These are phyloP conservation scores for Acanthaster planci DNA, from an alignment of 35 echinoderm and acorn worm genomes.

Conservation along the genomic window DNA sequence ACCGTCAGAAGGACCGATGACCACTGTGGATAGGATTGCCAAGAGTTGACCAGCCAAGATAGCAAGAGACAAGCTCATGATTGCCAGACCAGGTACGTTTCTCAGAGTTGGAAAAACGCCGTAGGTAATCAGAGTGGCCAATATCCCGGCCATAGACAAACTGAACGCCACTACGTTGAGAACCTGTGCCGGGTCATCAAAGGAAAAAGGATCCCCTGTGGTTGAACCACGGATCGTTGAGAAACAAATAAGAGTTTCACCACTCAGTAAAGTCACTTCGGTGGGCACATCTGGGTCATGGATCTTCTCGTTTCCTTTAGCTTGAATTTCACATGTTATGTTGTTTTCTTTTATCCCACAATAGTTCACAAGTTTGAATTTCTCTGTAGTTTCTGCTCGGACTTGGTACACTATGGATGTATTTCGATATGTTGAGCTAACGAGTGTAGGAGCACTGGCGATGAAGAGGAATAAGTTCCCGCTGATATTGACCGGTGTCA, in stretches of 20 bases:
- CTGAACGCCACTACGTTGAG: background rate
- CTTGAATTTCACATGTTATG: background rate
- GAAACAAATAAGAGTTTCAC: background rate
- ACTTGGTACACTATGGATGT: background rate
- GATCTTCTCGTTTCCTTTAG: background rate
- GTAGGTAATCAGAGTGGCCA: background rate
- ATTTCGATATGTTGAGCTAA: background rate
- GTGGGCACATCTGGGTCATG: background rate
- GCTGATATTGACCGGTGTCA: background rate
- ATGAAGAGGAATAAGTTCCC: background rate
- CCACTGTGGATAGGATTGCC: background rate
- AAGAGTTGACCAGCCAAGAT: background rate
- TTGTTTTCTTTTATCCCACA: background rate
- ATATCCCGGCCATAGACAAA: background rate
- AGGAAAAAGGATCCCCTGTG: background rate
- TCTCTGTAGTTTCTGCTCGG: background rate
- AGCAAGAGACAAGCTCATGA: conserved; percentile 9
- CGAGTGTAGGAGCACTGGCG: background rate
- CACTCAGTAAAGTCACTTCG: background rate
- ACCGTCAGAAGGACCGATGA: background rate
- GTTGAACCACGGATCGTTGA: background rate
- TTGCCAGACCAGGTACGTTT: background rate
- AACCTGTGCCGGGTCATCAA: background rate
- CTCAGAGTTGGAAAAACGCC: background rate
- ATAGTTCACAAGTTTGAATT: background rate